Evolutionary conservation across 1,140 invertebrate genomes (phyloP).

Genomic region (Pogonomyrmex californicus): DNA sequence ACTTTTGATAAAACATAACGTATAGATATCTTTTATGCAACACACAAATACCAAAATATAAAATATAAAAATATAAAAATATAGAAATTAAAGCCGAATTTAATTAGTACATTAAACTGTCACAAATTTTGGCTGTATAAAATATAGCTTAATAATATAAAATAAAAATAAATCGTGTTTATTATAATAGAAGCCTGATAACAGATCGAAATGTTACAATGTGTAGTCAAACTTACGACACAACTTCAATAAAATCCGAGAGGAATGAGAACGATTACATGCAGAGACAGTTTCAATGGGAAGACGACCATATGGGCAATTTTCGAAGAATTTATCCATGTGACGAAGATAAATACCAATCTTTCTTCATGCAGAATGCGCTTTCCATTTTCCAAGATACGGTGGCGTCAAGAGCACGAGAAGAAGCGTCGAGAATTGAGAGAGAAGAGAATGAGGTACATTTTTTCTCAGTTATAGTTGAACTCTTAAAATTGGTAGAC

Average conservation of each 20-base stretch:
- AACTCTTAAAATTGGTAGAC: background rate
- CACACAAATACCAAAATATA: too few relatives aligned
- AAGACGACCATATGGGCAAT: conserved; percentile 91
- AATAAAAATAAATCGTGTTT: background rate
- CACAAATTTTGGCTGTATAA: background rate
- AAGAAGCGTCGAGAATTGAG: conserved; percentile 89
- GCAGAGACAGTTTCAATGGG: conserved; percentile 91
- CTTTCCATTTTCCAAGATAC: conserved; percentile 93
- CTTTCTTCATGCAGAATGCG: conserved; percentile 91
- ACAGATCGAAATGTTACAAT: conserved; percentile 17
- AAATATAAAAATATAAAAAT: background rate
- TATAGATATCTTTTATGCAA: too few relatives aligned
- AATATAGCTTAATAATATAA: background rate
- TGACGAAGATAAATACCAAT: conserved; percentile 89
- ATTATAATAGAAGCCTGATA: background rate
- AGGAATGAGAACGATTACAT: conserved; percentile 77
- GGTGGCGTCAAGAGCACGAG: conserved; percentile 91
- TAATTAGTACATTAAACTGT: background rate
- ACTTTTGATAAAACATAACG: too few relatives aligned
- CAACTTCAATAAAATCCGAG: conserved; percentile 71
- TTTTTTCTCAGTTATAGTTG: background rate
- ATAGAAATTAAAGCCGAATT: background rate
- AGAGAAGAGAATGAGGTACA: conserved; percentile 89
- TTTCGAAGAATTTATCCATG: conserved; percentile 81
- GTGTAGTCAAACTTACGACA: conserved; percentile 60